phyloP scores from a whole-genome alignment of 2,797 vertebrate species.

The Staurois parvus region DNA sequence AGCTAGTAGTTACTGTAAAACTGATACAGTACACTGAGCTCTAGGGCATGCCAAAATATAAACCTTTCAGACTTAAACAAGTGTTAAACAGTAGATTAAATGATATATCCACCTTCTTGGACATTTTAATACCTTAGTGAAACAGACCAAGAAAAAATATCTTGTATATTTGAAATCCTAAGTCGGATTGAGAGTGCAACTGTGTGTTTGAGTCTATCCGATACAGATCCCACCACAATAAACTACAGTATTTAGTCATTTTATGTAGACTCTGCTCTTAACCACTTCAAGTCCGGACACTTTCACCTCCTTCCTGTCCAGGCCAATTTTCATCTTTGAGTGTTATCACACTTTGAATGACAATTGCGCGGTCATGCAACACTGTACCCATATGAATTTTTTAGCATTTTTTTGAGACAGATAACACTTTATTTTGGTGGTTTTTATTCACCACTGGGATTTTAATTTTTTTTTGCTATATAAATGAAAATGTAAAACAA shows the following conservation, averaged over 20 bases:
- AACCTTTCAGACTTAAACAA: not conserved
- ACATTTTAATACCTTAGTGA: not conserved
- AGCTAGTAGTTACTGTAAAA: slow-evolving; percentile 41
- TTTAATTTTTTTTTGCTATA: too few species aligned
- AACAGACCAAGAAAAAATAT: not conserved
- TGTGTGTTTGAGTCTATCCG: not conserved
- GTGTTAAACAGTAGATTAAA: not conserved
- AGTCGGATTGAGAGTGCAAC: not conserved
- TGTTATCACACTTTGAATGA: too few species aligned
- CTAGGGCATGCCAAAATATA: slow-evolving; percentile 30
- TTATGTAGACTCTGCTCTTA: not conserved
- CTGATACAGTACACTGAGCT: slow-evolving; percentile 30
- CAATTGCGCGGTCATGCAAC: too few species aligned
- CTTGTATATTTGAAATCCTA: not conserved
- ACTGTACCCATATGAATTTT: too few species aligned
- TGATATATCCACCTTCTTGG: not conserved
- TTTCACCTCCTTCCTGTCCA: too few species aligned
- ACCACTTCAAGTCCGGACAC: too few species aligned
- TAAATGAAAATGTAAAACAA: too few species aligned
- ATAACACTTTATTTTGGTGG: too few species aligned
- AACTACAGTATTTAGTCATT: not conserved
- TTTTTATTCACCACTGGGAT: too few species aligned
- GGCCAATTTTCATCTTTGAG: too few species aligned
- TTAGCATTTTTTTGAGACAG: too few species aligned
- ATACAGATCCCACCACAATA: not conserved